Percentiles rank a stretch among this genome's conserved stretches.
These are phyloP conservation scores for Callionymus lyra DNA, from an alignment of 2,113 vertebrate genomes.

Conservation along the genomic window DNA sequence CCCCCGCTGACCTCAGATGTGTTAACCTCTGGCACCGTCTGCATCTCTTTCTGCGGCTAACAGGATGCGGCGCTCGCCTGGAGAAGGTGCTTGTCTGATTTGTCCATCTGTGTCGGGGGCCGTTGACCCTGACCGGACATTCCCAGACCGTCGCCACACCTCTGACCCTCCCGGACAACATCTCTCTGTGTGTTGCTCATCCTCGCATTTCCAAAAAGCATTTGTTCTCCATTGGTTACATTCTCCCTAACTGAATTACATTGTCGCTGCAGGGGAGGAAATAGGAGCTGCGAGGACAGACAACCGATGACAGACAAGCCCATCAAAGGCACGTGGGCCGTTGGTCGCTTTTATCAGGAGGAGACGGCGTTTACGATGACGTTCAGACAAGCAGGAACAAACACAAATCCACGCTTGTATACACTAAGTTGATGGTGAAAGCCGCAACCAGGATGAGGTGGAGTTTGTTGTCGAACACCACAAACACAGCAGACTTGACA, in stretches of 20 bases:
- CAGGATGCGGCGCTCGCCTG: slow-evolving; percentile 48
- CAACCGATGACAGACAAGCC: slow-evolving; percentile 25
- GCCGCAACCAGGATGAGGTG: slow-evolving; percentile 16
- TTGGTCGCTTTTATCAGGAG: too few species aligned
- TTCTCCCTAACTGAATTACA: slow-evolving; percentile 49
- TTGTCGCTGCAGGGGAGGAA: slow-evolving; percentile 30
- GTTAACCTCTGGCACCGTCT: slow-evolving; percentile 46
- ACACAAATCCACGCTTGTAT: slow-evolving; percentile 19
- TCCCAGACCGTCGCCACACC: slow-evolving; percentile 45
- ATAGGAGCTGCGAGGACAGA: slow-evolving; percentile 24
- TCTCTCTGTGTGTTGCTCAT: slow-evolving; percentile 21
- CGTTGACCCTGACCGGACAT: slow-evolving; percentile 46
- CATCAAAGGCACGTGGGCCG: slow-evolving; percentile 1
- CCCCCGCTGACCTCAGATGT: slow-evolving; percentile 36
- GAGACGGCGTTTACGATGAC: slow-evolving; percentile 1
- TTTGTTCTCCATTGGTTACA: slow-evolving; percentile 24
- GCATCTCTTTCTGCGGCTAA: slow-evolving; percentile 38
- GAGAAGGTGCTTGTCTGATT: slow-evolving; percentile 40
- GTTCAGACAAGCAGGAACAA: slow-evolving; percentile 4
- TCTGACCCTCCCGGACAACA: slow-evolving; percentile 31
- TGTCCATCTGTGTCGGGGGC: slow-evolving; percentile 32
- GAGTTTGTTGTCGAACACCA: slow-evolving; percentile 28
- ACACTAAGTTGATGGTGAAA: slow-evolving; percentile 28
- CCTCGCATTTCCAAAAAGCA: slow-evolving; percentile 5
- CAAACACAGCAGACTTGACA: slow-evolving; percentile 2